Evolutionary conservation across 92 coral and sea anemone genomes (phyloP), one percentile per base, ranked within the genome.

Genomic region (Plumapathes pennacea): DNA sequence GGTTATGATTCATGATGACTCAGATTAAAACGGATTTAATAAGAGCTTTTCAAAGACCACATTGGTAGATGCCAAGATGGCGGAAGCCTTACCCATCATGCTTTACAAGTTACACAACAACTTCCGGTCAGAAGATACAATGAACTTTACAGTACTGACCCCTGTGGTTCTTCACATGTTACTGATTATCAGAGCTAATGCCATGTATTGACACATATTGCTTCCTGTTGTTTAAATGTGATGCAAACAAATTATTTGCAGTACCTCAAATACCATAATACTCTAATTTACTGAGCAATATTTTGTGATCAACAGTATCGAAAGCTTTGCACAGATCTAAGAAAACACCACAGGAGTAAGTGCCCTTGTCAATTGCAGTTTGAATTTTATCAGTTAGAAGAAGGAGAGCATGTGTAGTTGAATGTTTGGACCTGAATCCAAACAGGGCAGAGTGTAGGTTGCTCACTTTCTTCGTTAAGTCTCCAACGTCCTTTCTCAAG

Each of bases 81-180:
- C n/a, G n/a, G n/a, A n/a, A n/a, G n/a, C n/a, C n/a, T n/a, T n/a
- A n/a, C n/a, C n/a, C n/a, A n/a, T n/a, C n/a, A n/a, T n/a, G n/a
- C n/a, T n/a, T n/a, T n/a, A n/a, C n/a, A n/a, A n/a, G n/a, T n/a
- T n/a, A n/a, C n/a, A n/a, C n/a, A n/a, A n/a, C n/a, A n/a, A n/a
- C n/a, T n/a, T n/a, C n/a, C n/a, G n/a, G n/a, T n/a, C n/a, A n/a
- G n/a, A n/a, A n/a, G n/a, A n/a, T n/a, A n/a, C n/a, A n/a, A n/a
- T n/a, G n/a, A n/a, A n/a, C n/a, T n/a, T n/a, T n/a, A n/a, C n/a
- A 70, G 67, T 18, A 69, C 68, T 4, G 68, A 69, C 14, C 68
- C 77, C 43, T 69, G 76, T 0, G 67, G 69, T 27, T 56, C 69
- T 0, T 68, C 78, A 13, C 50, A 40, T 15, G 38, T 25, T 17